phyloP scores from a whole-genome alignment of 2,888 invertebrate genomes.

The Aricia artaxerxes region DNA sequence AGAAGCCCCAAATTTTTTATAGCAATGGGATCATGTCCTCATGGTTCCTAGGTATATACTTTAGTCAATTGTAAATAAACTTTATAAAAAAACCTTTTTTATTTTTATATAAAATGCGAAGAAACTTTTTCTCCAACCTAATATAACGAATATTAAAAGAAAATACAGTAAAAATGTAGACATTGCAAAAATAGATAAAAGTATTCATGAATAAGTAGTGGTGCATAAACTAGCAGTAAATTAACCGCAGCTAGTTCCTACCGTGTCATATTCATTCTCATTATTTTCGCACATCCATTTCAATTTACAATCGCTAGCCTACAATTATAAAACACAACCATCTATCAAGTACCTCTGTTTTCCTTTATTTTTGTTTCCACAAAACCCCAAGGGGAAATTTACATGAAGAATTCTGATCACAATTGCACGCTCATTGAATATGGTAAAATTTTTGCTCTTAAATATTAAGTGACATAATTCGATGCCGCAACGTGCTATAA shows the following conservation, averaged over 20 bases:
- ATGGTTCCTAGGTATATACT: no score
- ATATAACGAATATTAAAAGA: not conserved
- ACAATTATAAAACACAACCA: slow-evolving; percentile 16
- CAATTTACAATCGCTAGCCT: slow-evolving; percentile 9
- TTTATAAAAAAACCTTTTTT: no score
- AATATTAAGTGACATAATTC: slow-evolving; percentile 25
- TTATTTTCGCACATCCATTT: slow-evolving; percentile 19
- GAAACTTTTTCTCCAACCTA: not conserved
- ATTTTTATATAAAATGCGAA: no score
- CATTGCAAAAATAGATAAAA: not conserved
- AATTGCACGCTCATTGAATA: slow-evolving; percentile 21
- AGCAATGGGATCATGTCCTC: no score
- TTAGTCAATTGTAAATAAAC: no score
- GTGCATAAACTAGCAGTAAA: not conserved
- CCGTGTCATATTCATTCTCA: slow-evolving; percentile 4
- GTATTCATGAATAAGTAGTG: not conserved
- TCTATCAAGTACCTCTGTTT: not conserved
- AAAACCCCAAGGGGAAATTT: not conserved
- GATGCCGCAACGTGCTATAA: not conserved
- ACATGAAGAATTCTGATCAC: slow-evolving; percentile 13
- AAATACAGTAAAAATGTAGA: not conserved
- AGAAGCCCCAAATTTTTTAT: no score
- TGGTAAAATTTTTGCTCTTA: slow-evolving; percentile 25
- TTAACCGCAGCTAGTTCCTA: not conserved
- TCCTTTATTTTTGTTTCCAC: not conserved